These are phyloP conservation scores for Nicator chloris DNA, from an alignment of 2,113 vertebrate genomes.

Conservation along the genomic window DNA sequence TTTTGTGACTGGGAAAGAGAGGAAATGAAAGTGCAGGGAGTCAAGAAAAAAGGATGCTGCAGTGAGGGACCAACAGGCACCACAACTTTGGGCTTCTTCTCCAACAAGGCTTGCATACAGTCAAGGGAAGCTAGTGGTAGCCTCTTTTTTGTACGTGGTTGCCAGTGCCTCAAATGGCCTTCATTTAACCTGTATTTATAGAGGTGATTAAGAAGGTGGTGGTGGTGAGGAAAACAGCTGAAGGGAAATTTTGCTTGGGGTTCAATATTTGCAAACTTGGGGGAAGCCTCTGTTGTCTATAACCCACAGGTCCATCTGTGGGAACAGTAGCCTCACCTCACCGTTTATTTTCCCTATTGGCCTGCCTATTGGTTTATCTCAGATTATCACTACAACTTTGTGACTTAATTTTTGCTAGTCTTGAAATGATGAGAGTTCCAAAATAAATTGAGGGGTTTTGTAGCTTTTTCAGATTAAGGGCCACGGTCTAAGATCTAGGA, in stretches of 20 bases:
- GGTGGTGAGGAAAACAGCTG: not conserved
- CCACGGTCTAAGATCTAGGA: rapidly evolving
- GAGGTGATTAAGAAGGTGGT: not conserved
- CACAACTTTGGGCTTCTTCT: not conserved
- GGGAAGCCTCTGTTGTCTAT: not conserved
- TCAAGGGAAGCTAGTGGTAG: not conserved
- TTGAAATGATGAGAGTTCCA: not conserved
- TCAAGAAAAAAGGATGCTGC: not conserved
- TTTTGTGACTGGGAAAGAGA: not conserved
- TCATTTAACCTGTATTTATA: not conserved
- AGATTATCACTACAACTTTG: not conserved
- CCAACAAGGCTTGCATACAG: not conserved
- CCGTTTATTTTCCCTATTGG: not conserved
- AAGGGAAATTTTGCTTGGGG: not conserved
- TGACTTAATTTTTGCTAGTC: not conserved
- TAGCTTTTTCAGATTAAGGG: not conserved
- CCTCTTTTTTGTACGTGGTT: not conserved
- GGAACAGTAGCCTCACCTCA: not conserved
- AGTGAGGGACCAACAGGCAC: too few species aligned
- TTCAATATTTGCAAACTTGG: not conserved
- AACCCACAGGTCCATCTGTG: not conserved
- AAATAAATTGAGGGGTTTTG: not conserved
- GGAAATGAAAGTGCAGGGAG: not conserved
- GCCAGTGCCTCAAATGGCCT: not conserved
- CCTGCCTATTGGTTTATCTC: not conserved